These are phyloP conservation scores for Psittacula cyanocephala DNA, from an alignment of 2,113 vertebrate genomes.

Conservation along the genomic window DNA sequence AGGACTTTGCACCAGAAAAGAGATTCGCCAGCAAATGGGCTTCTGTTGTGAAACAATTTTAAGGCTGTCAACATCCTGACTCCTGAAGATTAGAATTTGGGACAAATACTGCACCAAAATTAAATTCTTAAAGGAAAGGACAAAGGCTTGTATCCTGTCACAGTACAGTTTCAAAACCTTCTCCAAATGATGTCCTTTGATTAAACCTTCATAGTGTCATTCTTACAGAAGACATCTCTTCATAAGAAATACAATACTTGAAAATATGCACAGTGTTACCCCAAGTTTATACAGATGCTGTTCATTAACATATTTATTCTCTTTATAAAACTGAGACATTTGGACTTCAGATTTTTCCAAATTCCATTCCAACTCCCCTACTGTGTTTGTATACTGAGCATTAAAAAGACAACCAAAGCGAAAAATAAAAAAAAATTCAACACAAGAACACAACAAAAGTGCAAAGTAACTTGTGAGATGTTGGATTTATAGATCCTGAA, in stretches of 20 bases:
- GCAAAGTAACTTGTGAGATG: not conserved
- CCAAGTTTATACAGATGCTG: slow-evolving; percentile 17
- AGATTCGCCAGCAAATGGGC: not conserved
- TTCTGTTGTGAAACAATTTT: not conserved
- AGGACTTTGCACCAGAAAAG: not conserved
- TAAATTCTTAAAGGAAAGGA: not conserved
- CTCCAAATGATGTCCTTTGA: not conserved
- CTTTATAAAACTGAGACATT: not conserved
- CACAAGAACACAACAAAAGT: not conserved
- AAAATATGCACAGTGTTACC: not conserved
- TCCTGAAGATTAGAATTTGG: not conserved
- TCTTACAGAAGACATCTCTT: not conserved
- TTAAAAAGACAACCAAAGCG: not conserved
- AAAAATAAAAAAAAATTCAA: not conserved
- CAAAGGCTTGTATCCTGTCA: not conserved
- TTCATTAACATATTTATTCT: slow-evolving; percentile 13
- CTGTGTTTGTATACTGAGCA: not conserved
- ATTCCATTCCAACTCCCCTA: not conserved
- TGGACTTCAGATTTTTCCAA: slow-evolving; percentile 25
- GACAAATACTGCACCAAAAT: not conserved
- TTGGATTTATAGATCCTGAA: not conserved
- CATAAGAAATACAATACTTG: not conserved
- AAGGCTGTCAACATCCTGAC: not conserved
- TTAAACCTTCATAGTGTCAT: not conserved
- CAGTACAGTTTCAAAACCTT: not conserved